Base-by-base conservation (phyloP, 2,113 vertebrate species). In the Stigmatopora nigra region DNA sequence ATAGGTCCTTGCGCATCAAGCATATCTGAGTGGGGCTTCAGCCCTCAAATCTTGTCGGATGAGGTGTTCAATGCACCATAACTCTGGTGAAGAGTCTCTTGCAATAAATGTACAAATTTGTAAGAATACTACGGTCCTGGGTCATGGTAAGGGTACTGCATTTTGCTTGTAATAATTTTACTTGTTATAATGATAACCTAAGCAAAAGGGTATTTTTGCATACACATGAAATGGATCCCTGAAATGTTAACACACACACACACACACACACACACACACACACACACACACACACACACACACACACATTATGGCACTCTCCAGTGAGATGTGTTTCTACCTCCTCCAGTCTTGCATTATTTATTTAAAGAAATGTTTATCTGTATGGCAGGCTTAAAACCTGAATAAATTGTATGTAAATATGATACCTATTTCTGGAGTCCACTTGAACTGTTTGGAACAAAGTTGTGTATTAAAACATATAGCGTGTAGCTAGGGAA, bases 241-340 rank as follows among this genome's bases (percentile, higher is more conserved):
- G 72, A 74, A 62, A 78, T 53, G 31, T 35, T 71, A 49, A 67
- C 41, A 35, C 59, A 65, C 53, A 64, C 25, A 64, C 70, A 70
- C 75, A 59, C 63, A n/a, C 59, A 65, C 53, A 64, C 25, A 67
- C 41, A 35, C 59, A 65, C 53, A 64, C 25, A 67, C 41, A 35
- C 59, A 65, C 53, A 64, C 25, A 67, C 41, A 35, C 59, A 65
- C 53, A 64, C 25, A 67, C 41, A 35, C 59, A 65, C 53, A 64
- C 25, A 76, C 47, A 64, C 56, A 76, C 64, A 64, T 35, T 61
- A 64, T 68, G 19, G 15, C 65, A 73, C 25, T 77, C 77, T 47
- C 48, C 77, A 84, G 80, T 72, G 70, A 84, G 78, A 67, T 81
- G 80, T 82, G 79, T 86, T 88, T 89, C 89, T 88, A 91, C 86